Evolutionary conservation across 2,797 vertebrate species (phyloP), one percentile per base, ranked within the genome.

Genomic region (Helostoma temminkii): DNA sequence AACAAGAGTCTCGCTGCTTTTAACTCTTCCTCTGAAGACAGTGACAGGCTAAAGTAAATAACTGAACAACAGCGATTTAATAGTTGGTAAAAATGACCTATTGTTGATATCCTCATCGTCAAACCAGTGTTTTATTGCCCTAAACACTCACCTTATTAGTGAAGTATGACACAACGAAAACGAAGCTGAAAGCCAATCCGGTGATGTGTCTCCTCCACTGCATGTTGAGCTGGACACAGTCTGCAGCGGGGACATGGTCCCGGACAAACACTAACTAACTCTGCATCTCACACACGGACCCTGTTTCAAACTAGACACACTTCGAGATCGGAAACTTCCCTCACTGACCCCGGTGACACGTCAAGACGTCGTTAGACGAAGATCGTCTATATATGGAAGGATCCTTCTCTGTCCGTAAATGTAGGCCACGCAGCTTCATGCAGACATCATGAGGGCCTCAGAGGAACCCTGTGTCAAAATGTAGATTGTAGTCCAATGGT

Each of bases 111-210:
- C 18, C 18, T 42, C 18, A 10, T 42, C 49, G 6, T 22, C 7
- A 36, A 36, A 53, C 6, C 9, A n/a, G n/a, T n/a, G 16, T 9
- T 15, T 34, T 6, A 52, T 3, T 52, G 7, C 9, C 9, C 16
- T 19, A 16, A 5, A 24, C 47, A 30, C 88, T 80, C 64, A 98
- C 97, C 97, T 98, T 98, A 85, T 98, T 99, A 18, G 94, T 96
- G 84, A 98, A 95, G 91, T 93, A 94, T 25, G 94, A 95, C 15
- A 93, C 90, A 74, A 96, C 84, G 72, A 95, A 97, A 82, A 96
- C 89, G 25, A 88, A 73, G 78, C 93, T 95, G 64, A 97, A 97
- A 26, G 90, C 78, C 56, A 96, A 66, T 39, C 95, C 95, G 36
- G 81, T 75, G 47, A 90, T 21, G 26, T 89, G 77, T 82, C 88